phyloP scores from a whole-genome alignment of 2,888 invertebrate species.

The Mesorhabditis spiculigera region DNA sequence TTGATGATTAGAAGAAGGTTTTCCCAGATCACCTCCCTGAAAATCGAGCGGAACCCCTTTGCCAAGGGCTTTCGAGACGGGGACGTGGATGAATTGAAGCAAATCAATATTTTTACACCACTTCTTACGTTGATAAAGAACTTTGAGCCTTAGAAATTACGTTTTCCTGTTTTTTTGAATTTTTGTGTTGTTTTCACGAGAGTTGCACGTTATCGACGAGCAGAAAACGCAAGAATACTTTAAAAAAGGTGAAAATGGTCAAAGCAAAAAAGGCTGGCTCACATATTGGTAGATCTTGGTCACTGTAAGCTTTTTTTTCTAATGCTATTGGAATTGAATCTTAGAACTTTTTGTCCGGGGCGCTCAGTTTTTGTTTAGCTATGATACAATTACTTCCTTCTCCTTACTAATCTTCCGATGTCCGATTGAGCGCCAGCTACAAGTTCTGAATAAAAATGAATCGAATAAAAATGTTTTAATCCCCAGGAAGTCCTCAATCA shows the following conservation, averaged over 20 bases:
- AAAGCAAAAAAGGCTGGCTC: not conserved
- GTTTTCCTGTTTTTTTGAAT: not conserved
- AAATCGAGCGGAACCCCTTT: slow-evolving; percentile 98
- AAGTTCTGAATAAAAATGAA: too few species aligned
- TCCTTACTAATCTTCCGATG: too few species aligned
- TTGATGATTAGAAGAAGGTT: slow-evolving; percentile 9
- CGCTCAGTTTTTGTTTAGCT: too few species aligned
- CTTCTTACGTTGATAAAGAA: not conserved
- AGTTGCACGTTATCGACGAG: not conserved
- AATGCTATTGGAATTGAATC: too few species aligned
- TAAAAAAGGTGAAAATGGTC: not conserved
- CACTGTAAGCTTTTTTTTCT: too few species aligned
- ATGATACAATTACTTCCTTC: too few species aligned
- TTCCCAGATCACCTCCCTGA: slow-evolving; percentile 88
- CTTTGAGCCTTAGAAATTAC: not conserved
- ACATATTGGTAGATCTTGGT: too few species aligned
- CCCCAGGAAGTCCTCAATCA: too few species aligned
- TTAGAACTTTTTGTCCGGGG: too few species aligned
- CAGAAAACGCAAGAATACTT: not conserved
- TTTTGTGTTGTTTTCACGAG: not conserved
- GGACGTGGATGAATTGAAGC: slow-evolving; percentile 24
- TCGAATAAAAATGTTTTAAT: too few species aligned
- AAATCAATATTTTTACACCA: not conserved
- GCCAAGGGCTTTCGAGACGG: slow-evolving; percentile 97
- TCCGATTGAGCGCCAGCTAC: too few species aligned